A percentile compares a stretch with the other conserved stretches of the same genome.
Conservation (phyloP, 1,140 invertebrate genomes). For the Ceratina calcarata region DNA sequence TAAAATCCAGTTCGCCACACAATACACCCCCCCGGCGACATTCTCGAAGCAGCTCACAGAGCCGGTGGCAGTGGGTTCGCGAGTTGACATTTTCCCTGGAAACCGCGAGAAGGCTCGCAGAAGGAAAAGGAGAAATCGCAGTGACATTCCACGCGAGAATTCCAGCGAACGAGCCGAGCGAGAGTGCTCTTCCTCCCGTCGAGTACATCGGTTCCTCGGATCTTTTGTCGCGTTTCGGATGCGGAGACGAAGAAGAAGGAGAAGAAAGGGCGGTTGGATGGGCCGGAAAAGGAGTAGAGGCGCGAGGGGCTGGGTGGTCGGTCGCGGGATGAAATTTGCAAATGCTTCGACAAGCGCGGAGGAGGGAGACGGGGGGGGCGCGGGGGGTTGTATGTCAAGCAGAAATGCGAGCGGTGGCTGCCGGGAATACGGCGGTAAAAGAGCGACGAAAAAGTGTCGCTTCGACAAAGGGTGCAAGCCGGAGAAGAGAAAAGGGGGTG, state of each 20-base stretch:
- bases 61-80: neutral
- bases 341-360: constrained; percentile 45
- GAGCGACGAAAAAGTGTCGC: constrained; percentile 65
- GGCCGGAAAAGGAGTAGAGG: neutral
- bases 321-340: constrained; percentile 51
- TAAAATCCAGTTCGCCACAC: neutral
- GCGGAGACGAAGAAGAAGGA: neutral
- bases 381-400: constrained; percentile 50
- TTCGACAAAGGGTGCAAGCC: constrained; percentile 54
- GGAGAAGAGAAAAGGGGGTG: constrained; percentile 43
- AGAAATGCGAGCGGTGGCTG: constrained; percentile 51
- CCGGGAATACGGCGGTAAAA: constrained; percentile 58
- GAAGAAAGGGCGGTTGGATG: neutral
- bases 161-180: constrained; percentile 26
- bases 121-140: neutral
- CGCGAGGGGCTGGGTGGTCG: neutral
- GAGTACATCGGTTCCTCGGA: constrained; percentile 41
- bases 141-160: constrained; percentile 38
- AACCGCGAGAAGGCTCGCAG: neutral
- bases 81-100: constrained; percentile 33
- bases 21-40: neutral
- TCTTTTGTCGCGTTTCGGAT: constrained; percentile 29
- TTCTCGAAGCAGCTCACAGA: neutral
- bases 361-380: neutral
- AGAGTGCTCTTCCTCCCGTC: neutral